Conservation (phyloP, 2,888 invertebrate species). For the Steromphala cineraria region DNA sequence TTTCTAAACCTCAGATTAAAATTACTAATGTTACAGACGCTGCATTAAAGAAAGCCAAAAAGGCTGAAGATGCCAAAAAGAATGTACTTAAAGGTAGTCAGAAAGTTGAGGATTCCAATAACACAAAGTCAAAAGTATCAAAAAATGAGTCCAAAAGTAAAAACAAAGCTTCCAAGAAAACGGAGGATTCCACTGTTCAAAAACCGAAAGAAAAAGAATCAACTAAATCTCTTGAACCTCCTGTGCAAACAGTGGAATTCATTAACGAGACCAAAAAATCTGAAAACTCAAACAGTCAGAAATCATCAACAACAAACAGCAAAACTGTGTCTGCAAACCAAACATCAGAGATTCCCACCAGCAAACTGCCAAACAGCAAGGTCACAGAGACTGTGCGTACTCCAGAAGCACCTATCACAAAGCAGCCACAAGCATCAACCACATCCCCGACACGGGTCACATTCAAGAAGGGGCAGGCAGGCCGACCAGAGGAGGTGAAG, state of each 20-base stretch:
- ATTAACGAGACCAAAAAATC: background rate
- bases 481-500: conserved; percentile 21
- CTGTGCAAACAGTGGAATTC: background rate
- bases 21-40: conserved; percentile 2
- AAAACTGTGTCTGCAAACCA: background rate
- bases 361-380: background rate
- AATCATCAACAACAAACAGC: background rate
- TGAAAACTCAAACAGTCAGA: background rate
- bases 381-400: background rate
- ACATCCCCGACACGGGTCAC: conserved; percentile 15
- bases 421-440: conserved; percentile 3
- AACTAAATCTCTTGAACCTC: background rate
- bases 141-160: background rate
- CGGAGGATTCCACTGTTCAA: background rate
- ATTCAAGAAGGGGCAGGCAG: background rate
- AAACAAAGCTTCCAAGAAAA: background rate
- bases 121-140: background rate
- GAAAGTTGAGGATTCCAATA: conserved; percentile 11
- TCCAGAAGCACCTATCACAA: conserved; percentile 1
- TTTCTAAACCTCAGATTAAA: conserved; percentile 2
- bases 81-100: background rate
- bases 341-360: background rate
- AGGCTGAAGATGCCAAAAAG: conserved; percentile 7
- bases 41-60: conserved; percentile 10
- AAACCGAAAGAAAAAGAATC: background rate